Base-by-base conservation (phyloP, 1,140 invertebrate genomes). In the Drosophila ercepeae region DNA sequence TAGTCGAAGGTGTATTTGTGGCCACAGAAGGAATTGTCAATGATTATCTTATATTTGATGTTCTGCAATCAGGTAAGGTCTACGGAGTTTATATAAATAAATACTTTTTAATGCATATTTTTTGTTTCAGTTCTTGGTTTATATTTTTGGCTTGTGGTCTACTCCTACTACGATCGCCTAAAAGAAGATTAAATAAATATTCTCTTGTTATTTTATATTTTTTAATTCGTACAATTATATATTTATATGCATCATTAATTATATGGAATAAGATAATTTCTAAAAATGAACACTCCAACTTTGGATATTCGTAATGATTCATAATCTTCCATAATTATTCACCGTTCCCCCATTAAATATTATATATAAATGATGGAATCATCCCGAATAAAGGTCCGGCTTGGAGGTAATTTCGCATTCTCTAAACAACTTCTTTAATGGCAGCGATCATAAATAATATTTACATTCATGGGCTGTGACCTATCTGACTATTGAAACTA, bases 381-480 rank as follows among this genome's bases (percentile, higher is more conserved):
- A 9, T 25, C 18, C 19, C 27, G 9, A 34, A 32, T 64, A 1
- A 41, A 51, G 34, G 52, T 64, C 63, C 45, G 61, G 19, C 19
- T 25, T 7, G 36, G 8, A 39, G 36, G 1, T 16, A 14, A 36
- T 45, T 67, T 42, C 5, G 39, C 48, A 29, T 55, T 51, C 34
- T 58, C 8, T 70, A 39, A 46, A 50, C 5, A 54, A 54, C 63
- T 42, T 52, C 51, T 81, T 83, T 82, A 82, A 81, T 79, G 55
- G 59, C 44, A 57, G 63, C 44, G 52, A 77, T 64, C 52, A 78
- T 82, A 82, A 82, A 83, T 82, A 65, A 74, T 78, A 82, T 82
- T 42, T 82, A 82, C 74, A 82, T 59, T 69, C 55, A 49, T 55
- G 48, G 41, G 25, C 39, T 48, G 34, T 55, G 41, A 61, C 57